Percentiles rank a stretch among this genome's conserved stretches.
phyloP scores from a whole-genome alignment of 2,888 invertebrate species.

The Acronicta alni region DNA sequence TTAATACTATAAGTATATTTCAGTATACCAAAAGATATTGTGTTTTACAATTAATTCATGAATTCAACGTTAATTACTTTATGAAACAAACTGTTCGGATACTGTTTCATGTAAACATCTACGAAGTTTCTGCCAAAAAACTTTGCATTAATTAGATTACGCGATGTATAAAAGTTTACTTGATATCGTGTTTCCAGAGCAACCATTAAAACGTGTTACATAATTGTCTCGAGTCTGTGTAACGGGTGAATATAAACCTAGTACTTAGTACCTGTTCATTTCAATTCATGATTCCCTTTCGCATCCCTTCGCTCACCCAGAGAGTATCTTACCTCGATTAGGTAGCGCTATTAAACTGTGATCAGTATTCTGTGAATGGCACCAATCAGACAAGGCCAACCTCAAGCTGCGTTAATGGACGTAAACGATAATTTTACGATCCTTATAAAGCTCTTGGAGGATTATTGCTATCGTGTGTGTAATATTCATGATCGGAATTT shows the following conservation, averaged over 20 bases:
- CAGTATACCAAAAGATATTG: not conserved
- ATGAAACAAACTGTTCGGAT: constrained; percentile 8
- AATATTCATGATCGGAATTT: constrained; percentile 43
- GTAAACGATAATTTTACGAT: constrained; percentile 59
- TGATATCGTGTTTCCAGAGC: constrained; percentile 20
- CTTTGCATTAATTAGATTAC: constrained; percentile 28
- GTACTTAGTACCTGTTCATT: constrained; percentile 25
- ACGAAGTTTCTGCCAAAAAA: constrained; percentile 28
- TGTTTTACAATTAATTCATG: constrained; percentile 12
- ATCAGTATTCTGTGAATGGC: constrained; percentile 58
- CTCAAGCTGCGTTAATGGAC: constrained; percentile 46
- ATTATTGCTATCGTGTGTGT: constrained; percentile 51
- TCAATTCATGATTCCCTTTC: constrained; percentile 34
- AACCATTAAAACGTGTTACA: constrained; percentile 31
- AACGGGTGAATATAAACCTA: constrained; percentile 28
- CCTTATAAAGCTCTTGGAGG: constrained; percentile 45
- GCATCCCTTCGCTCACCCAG: constrained; percentile 38
- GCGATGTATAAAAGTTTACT: constrained; percentile 29
- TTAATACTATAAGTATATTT: constrained; percentile 1
- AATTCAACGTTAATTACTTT: constrained; percentile 14
- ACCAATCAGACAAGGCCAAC: constrained; percentile 55
- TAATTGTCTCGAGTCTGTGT: constrained; percentile 13
- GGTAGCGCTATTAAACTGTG: constrained; percentile 47
- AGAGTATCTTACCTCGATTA: constrained; percentile 44
- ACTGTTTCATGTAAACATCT: constrained; percentile 13